Base-by-base conservation (phyloP, 2,888 invertebrate species). In the Peribatodes rhomboidaria region DNA sequence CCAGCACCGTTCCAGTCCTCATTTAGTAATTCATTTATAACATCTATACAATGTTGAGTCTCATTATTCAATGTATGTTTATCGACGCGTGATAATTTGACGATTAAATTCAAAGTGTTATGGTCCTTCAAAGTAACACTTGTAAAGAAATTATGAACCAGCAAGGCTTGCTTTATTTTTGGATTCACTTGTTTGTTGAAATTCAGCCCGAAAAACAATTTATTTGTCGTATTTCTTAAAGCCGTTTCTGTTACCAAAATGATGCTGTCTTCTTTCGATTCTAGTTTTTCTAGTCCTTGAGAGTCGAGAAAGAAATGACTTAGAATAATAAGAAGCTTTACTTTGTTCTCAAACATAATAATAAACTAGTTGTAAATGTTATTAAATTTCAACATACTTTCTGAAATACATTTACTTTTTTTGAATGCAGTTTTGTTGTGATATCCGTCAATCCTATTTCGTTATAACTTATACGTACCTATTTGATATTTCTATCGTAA, bases 11-110 rank as follows among this genome's bases (percentile, higher is more conserved):
- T 35, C 33, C 14, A 49, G 33, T 56, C 41, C 10, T 62, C 61
- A 16, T 62, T 47, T 13, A 47, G 53, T 22, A 47, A 20, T 18
- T 50, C 47, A 44, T 65, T 66, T 11, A 39, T 2, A 2, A 52
- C 10, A 4, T 20, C 13, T 20, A 16, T 60, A 60, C 14, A 46
- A 14, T 27, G 20, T 20, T 37, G 44, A 22, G 60, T 50, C 16
- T 59, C 35, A 49, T 59, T 50, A 14, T 42, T 53, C 8, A 11
- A 14, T 33, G 35, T 47, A 57, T 57, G 1, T 37, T 50, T 53
- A 46, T 60, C 13, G n/a, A 22, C 22, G 22, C 44, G 16, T 9
- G 60, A 52, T 60, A 60, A 14, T 35, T 42, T 46, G 10, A 35
- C 14, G 13, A 60, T 44, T n/a, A 20, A n/a, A 52, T 52, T 52